phyloP scores from a whole-genome alignment of 1,140 invertebrate genomes.

The Gryon sp. region DNA sequence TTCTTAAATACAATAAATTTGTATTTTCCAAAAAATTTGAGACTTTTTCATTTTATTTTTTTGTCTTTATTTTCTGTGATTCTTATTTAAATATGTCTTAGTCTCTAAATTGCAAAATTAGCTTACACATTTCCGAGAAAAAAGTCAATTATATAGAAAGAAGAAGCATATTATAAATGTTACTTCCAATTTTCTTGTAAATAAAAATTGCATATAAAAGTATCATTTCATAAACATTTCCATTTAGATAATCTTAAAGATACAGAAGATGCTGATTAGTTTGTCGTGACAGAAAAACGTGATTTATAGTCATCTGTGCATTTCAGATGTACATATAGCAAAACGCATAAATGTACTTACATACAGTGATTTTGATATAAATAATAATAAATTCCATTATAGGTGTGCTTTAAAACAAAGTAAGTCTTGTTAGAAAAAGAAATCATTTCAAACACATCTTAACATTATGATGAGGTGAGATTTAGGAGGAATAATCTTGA shows the following conservation, averaged over 20 bases:
- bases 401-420: neutral
- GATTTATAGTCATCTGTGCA: conserved; percentile 23
- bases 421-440: neutral
- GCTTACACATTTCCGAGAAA: too few species aligned
- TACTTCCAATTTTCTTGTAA: conserved; percentile 12
- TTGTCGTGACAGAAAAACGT: conserved; percentile 25
- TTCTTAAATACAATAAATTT: too few species aligned
- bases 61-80: too few species aligned
- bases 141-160: neutral
- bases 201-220: too few species aligned
- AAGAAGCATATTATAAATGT: conserved; percentile 13
- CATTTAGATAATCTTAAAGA: conserved; percentile 17
- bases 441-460: too few species aligned
- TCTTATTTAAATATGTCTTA: too few species aligned
- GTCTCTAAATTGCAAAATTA: too few species aligned
- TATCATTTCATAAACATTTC: conserved; percentile 7
- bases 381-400: conserved; percentile 24
- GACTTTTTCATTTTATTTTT: too few species aligned
- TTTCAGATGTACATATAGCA: conserved; percentile 24
- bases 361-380: conserved; percentile 15
- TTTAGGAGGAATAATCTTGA: too few species aligned
- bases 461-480: too few species aligned
- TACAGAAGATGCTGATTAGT: conserved; percentile 40
- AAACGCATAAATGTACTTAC: conserved; percentile 24
- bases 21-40: too few species aligned